A percentile compares a stretch with the other conserved stretches of the same genome.
These are phyloP conservation scores for Netta rufina DNA, from an alignment of 2,797 vertebrate species.

Conservation along the genomic window DNA sequence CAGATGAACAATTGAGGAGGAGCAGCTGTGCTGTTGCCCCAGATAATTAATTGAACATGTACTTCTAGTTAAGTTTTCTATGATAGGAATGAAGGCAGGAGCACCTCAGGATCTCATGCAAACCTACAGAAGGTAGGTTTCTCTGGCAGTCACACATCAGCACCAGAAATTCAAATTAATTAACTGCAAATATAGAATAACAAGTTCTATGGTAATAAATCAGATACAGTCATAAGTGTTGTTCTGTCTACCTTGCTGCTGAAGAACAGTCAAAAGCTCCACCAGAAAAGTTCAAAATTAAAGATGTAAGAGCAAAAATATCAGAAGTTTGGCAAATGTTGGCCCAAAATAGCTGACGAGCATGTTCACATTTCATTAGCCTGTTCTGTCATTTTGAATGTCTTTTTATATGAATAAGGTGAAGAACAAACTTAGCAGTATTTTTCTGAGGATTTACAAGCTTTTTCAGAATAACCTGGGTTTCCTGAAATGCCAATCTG, in stretches of 20 bases:
- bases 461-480: neutral
- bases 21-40: slow-evolving; percentile 31
- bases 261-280: neutral
- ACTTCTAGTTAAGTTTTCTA: neutral
- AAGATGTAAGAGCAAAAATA: neutral
- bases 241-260: neutral
- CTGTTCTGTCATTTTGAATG: neutral
- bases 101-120: neutral
- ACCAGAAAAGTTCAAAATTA: neutral
- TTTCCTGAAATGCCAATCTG: slow-evolving; percentile 19
- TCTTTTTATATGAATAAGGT: neutral
- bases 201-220: neutral
- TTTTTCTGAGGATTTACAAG: slow-evolving; percentile 16
- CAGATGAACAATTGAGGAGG: slow-evolving; percentile 14
- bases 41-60: neutral
- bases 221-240: neutral
- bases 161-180: neutral
- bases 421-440: slow-evolving; percentile 2
- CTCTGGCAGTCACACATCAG: neutral
- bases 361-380: neutral
- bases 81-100: neutral
- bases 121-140: neutral
- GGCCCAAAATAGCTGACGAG: neutral
- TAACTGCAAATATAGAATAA: neutral
- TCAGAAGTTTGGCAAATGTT: neutral